These are phyloP conservation scores for Cheilosia variabilis DNA, from an alignment of 2,888 invertebrate genomes.

Conservation along the genomic window DNA sequence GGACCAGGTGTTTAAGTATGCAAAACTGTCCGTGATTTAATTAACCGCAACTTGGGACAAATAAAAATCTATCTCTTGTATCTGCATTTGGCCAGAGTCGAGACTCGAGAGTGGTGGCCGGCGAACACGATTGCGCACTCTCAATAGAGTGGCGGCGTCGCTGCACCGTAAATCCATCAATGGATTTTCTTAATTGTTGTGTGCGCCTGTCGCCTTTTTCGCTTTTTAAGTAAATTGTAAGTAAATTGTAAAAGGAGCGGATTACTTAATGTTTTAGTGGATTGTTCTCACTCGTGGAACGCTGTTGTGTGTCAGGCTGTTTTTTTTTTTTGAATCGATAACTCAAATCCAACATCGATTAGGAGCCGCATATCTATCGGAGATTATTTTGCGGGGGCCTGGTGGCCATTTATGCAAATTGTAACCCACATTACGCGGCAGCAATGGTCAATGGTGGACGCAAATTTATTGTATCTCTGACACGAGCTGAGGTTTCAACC, in stretches of 20 bases:
- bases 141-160: conserved; percentile 49
- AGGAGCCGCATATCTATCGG: conserved; percentile 28
- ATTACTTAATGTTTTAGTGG: conserved; percentile 55
- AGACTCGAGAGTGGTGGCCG: conserved; percentile 2
- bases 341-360: conserved; percentile 51
- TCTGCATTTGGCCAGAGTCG: conserved; percentile 29
- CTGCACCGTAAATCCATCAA: conserved; percentile 64
- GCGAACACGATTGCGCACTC: conserved; percentile 73
- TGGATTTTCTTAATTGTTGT: conserved; percentile 54
- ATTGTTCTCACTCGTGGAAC: conserved; percentile 56
- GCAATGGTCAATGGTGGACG: conserved; percentile 55
- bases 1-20: conserved; percentile 49
- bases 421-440: conserved; percentile 70
- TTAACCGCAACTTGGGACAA: conserved; percentile 56
- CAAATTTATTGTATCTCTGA: conserved; percentile 65
- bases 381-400: conserved; percentile 59
- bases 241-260: conserved; percentile 66
- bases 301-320: conserved; percentile 17
- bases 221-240: conserved; percentile 53
- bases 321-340: conserved; percentile 20
- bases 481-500: conserved; percentile 35
- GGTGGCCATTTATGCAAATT: conserved; percentile 74
- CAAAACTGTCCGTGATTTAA: conserved; percentile 64
- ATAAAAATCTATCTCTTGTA: conserved; percentile 36
- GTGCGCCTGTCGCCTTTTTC: conserved; percentile 43